A percentile compares a stretch with the other conserved stretches of the same genome.
Evolutionary conservation across 1,140 invertebrate genomes (phyloP).

Genomic region (Zaprionus inermis): DNA sequence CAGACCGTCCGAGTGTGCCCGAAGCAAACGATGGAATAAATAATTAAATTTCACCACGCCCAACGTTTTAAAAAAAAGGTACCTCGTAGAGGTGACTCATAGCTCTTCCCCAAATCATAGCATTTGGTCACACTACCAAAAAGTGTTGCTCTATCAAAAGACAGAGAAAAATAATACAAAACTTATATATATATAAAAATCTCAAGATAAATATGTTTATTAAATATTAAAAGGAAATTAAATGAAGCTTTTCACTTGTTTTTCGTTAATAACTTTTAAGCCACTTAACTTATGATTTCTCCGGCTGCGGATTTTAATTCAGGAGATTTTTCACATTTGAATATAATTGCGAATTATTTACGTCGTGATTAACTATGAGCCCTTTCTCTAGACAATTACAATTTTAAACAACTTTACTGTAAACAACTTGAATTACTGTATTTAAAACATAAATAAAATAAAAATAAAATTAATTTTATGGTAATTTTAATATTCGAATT

Average conservation of each 20-base stretch:
- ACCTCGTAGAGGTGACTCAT: constrained; percentile 22
- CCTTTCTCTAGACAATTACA: too few species aligned
- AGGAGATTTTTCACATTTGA: too few species aligned
- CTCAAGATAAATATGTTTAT: background rate
- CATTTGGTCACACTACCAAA: constrained; percentile 50
- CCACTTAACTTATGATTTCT: too few species aligned
- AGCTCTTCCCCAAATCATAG: background rate
- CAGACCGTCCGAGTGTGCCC: constrained; percentile 41
- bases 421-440: background rate
- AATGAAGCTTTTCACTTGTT: too few species aligned
- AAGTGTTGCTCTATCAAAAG: background rate
- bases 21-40: constrained; percentile 57
- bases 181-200: background rate
- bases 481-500: background rate
- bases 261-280: too few species aligned
- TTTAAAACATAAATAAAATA: background rate
- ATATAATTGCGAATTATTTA: too few species aligned
- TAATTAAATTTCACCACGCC: constrained; percentile 55
- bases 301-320: too few species aligned
- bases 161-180: constrained; percentile 1
- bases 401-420: too few species aligned
- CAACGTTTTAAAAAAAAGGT: constrained; percentile 26
- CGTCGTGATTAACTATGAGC: too few species aligned
- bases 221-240: background rate
- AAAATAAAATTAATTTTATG: background rate